A percentile compares a stretch with the other conserved stretches of the same genome.
These are phyloP conservation scores for Hypocryptadius cinnamomeus DNA, from an alignment of 2,113 vertebrate species.

Conservation along the genomic window DNA sequence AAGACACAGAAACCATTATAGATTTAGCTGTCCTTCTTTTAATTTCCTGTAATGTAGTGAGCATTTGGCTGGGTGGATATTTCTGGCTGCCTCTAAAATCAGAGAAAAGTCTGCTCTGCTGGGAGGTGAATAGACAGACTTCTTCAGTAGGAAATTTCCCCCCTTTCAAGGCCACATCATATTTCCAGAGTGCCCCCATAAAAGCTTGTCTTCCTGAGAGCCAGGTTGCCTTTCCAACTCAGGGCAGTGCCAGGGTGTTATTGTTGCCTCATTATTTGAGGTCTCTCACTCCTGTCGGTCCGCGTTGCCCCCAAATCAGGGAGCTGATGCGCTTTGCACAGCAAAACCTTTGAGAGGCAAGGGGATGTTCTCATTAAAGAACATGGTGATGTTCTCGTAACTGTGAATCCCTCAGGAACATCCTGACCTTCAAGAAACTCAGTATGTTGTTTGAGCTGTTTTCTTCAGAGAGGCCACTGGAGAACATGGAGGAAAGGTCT, in stretches of 20 bases:
- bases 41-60: not conserved
- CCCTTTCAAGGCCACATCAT: not conserved
- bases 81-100: not conserved
- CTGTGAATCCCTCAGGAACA: not conserved
- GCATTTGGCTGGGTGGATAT: not conserved
- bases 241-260: not conserved
- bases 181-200: not conserved
- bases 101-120: not conserved
- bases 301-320: not conserved
- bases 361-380: not conserved
- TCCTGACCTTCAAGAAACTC: not conserved
- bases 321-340: accelerated
- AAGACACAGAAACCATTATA: not conserved
- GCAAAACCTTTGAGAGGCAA: not conserved
- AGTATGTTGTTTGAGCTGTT: not conserved
- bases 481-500: accelerated
- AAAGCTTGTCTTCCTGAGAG: not conserved
- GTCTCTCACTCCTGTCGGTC: not conserved
- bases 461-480: not conserved
- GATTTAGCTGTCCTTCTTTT: not conserved
- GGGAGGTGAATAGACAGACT: not conserved
- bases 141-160: not conserved
- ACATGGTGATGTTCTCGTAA: not conserved
- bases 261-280: not conserved
- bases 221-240: not conserved